Evolutionary conservation across 1,140 invertebrate species (phyloP).

Genomic region (Augochlora pura): DNA sequence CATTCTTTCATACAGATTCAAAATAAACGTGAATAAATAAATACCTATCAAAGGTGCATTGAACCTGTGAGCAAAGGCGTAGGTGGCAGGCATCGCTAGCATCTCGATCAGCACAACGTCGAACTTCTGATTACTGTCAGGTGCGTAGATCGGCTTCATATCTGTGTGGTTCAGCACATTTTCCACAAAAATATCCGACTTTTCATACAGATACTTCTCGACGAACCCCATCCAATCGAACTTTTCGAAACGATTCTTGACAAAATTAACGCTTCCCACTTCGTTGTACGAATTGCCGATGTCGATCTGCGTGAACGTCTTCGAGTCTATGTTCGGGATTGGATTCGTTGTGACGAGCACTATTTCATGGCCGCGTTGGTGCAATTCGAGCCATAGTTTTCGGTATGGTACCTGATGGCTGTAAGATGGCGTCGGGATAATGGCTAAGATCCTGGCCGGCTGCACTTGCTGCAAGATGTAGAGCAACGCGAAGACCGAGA

Average conservation of each 20-base stretch:
- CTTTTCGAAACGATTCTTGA: neutral
- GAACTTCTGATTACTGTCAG: slow-evolving; percentile 53
- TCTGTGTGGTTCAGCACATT: slow-evolving; percentile 41
- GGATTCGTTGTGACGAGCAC: slow-evolving; percentile 74
- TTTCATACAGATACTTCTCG: rapidly evolving
- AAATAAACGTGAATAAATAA: neutral
- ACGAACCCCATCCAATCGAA: slow-evolving; percentile 3
- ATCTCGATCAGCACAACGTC: slow-evolving; percentile 60
- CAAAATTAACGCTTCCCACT: neutral
- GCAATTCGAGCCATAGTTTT: slow-evolving; percentile 70
- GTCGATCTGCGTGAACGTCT: slow-evolving; percentile 64
- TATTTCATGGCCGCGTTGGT: slow-evolving; percentile 77
- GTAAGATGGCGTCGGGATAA: slow-evolving; percentile 78
- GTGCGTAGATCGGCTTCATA: slow-evolving; percentile 55
- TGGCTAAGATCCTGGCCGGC: slow-evolving; percentile 78
- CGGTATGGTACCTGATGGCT: slow-evolving; percentile 82
- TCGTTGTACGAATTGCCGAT: neutral
- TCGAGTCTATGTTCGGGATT: slow-evolving; percentile 56
- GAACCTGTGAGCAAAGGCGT: slow-evolving; percentile 54
- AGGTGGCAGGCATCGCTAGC: slow-evolving; percentile 10
- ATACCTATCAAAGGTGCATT: slow-evolving; percentile 64
- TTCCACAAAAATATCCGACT: neutral
- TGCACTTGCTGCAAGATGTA: neutral
- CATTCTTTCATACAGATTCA: neutral
- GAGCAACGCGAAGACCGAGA: neutral